These are phyloP conservation scores for Drosophila ustulata DNA, from an alignment of 2,888 invertebrate species.

Conservation along the genomic window DNA sequence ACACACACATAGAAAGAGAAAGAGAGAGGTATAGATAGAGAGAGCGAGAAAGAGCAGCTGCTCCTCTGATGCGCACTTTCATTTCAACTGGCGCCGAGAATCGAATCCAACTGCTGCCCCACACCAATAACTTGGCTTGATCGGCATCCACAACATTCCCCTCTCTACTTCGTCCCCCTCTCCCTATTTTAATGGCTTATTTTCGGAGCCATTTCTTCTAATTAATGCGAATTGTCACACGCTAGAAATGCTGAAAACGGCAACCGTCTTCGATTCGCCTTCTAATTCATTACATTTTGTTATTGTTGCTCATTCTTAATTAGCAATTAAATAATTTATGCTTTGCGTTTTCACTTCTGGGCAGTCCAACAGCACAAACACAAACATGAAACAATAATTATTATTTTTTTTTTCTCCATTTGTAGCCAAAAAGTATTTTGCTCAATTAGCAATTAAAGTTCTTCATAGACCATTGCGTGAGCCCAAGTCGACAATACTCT, in stretches of 20 bases:
- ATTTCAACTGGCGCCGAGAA: constrained; percentile 42
- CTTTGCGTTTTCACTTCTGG: constrained; percentile 69
- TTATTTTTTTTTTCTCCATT: constrained; percentile 44
- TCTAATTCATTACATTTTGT: constrained; percentile 69
- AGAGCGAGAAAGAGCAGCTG: constrained; percentile 1
- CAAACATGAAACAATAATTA: constrained; percentile 76
- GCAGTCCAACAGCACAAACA: constrained; percentile 25
- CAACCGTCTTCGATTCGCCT: constrained; percentile 71
- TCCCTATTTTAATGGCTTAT: constrained; percentile 62
- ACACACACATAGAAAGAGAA: background rate
- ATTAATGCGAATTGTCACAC: constrained; percentile 82
- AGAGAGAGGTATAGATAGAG: background rate
- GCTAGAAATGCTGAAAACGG: constrained; percentile 58
- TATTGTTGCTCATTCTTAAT: constrained; percentile 70
- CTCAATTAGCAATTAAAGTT: constrained; percentile 78
- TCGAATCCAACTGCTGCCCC: background rate
- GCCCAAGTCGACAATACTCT: constrained; percentile 32
- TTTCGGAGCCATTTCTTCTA: constrained; percentile 76
- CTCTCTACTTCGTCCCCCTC: background rate
- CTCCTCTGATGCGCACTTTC: constrained; percentile 49
- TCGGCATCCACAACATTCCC: constrained; percentile 4
- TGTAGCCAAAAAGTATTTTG: constrained; percentile 67
- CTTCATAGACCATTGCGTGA: constrained; percentile 69
- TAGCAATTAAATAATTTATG: constrained; percentile 81
- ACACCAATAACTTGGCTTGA: constrained; percentile 22